phyloP scores from a whole-genome alignment of 2,797 vertebrate genomes.

The Phoebastria nigripes region DNA sequence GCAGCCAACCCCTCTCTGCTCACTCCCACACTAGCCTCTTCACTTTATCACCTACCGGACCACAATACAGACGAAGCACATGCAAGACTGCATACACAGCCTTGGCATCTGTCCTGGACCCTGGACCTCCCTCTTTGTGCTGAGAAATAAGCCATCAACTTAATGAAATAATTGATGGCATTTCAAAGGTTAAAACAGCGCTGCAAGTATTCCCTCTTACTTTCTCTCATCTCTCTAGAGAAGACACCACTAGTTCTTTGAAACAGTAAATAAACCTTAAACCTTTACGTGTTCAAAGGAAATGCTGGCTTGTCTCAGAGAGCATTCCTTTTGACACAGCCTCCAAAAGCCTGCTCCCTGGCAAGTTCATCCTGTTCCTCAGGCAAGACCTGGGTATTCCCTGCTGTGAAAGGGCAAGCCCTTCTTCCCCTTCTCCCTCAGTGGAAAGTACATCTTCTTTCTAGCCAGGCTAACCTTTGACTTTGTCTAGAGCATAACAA shows the following conservation, averaged over 20 bases:
- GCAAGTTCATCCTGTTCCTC: conserved; percentile 70
- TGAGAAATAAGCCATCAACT: not conserved
- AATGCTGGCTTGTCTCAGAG: conserved; percentile 51
- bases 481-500: conserved; percentile 61
- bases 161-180: conserved; percentile 21
- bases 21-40: not conserved
- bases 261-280: conserved; percentile 74
- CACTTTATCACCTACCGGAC: rapidly evolving
- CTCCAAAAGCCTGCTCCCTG: conserved; percentile 56
- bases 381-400: conserved; percentile 69
- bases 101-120: not conserved
- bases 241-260: conserved; percentile 55
- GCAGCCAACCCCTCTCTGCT: not conserved
- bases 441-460: conserved; percentile 62
- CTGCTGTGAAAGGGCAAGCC: conserved; percentile 58
- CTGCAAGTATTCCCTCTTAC: conserved; percentile 23
- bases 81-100: not conserved
- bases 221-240: conserved; percentile 50
- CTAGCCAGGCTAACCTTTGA: conserved; percentile 67
- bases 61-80: not conserved
- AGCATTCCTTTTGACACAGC: conserved; percentile 49
- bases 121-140: not conserved
- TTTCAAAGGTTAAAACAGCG: conserved; percentile 50
- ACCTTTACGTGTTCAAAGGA: conserved; percentile 64
- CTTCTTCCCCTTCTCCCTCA: conserved; percentile 58